These are phyloP conservation scores for Drosophila merina DNA, from an alignment of 2,888 invertebrate species.

Conservation along the genomic window DNA sequence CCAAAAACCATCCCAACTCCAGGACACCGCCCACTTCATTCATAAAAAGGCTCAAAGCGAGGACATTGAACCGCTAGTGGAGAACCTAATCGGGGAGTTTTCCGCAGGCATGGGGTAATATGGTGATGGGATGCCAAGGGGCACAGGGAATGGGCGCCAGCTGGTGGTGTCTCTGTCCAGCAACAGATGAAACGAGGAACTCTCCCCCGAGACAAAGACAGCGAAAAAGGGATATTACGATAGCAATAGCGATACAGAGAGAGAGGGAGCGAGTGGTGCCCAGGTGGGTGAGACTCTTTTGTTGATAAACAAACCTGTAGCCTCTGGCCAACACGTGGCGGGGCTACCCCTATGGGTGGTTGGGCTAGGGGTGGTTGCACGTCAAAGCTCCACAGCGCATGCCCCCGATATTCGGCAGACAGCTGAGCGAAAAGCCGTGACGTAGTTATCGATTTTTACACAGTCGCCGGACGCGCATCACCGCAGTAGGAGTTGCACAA, in stretches of 20 bases:
- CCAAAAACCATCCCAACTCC: slow-evolving; percentile 12
- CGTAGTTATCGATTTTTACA: slow-evolving; percentile 60
- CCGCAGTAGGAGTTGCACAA: slow-evolving; percentile 33
- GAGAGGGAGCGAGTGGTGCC: slow-evolving; percentile 7
- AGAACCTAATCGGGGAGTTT: slow-evolving; percentile 64
- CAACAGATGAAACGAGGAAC: slow-evolving; percentile 61
- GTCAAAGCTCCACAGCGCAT: slow-evolving; percentile 43
- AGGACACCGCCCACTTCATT: slow-evolving; percentile 51
- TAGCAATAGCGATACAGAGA: background rate
- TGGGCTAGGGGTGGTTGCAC: slow-evolving; percentile 13
- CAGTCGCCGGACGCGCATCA: slow-evolving; percentile 58
- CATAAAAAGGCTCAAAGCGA: slow-evolving; percentile 60
- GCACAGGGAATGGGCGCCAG: background rate
- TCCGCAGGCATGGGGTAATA: background rate
- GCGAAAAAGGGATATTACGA: background rate
- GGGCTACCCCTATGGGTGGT: slow-evolving; percentile 14
- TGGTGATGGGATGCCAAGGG: background rate
- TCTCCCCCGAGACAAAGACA: slow-evolving; percentile 3
- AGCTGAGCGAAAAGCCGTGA: slow-evolving; percentile 66
- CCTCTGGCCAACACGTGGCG: slow-evolving; percentile 68
- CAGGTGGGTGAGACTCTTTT: slow-evolving; percentile 66
- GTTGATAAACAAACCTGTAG: slow-evolving; percentile 79
- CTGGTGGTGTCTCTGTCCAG: slow-evolving; percentile 31
- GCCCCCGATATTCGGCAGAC: slow-evolving; percentile 35
- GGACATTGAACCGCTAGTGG: slow-evolving; percentile 69